Evolutionary conservation across 2,888 invertebrate species (phyloP), one percentile per base, ranked within the genome.

Genomic region (Clistopyga incitator): DNA sequence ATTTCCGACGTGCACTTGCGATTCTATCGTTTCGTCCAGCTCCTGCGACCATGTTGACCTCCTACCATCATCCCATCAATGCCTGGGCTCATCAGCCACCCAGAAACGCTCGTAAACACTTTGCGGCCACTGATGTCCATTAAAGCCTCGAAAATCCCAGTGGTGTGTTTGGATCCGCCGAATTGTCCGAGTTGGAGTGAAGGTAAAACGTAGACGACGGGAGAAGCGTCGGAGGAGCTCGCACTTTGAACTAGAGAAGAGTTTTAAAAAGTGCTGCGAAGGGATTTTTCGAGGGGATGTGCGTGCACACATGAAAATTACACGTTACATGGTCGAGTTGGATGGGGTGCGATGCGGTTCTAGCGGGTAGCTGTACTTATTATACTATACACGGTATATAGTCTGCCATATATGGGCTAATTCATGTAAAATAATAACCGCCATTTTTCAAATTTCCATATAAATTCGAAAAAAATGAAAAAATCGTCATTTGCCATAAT

Each of bases 291-390:
- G 79, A 72, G 75, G 61, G 74, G 72, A 72, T 71, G 47, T 56
- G 81, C 64, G 78, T 81, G 79, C 68, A 76, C 59, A 61, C 76
- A 13, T 74, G 52, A 79, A 90, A 90, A 90, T 90, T 90, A 90
- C 88, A 89, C 81, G 89, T 88, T 89, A 84, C 86, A 85, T 82
- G 87, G 82, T 23, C 47, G 45, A 78, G 61, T 50, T 56, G 20
- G 68, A 68, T 59, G 68, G 77, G 68, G 59, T 68, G 68, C 68
- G 77, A 77, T 47, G 77, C 38, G 47, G 29, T 77, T 47, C 68
- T 47, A 68, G 54, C 67, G 77, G 77, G 77, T 77, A 68, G 77
- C 77, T 68, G 67, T 18, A 67, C 68, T 52, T 34, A 75, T 65
- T 50, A 45, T 61, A 15, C 15, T 20, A 59, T 29, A 20, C 18